A percentile compares a stretch with the other conserved stretches of the same genome.
Conservation (phyloP, 2,888 invertebrate genomes). For the Mesopsocus fuscifrons region DNA sequence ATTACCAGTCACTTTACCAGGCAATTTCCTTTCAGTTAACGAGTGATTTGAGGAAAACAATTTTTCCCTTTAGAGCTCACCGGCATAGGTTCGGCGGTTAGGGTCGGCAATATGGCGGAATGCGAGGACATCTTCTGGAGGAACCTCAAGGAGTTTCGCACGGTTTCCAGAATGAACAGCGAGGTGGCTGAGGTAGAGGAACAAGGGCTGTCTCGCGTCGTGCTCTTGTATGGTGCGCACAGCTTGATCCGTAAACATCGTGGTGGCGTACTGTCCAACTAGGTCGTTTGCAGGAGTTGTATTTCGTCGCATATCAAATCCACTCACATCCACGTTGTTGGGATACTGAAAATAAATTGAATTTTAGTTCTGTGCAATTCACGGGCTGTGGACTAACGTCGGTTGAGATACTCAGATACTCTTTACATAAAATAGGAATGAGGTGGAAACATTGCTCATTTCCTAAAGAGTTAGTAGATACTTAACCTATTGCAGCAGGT, state of each 20-base stretch:
- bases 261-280: slow-evolving; percentile 28
- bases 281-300: slow-evolving; percentile 22
- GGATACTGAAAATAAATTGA: slow-evolving; percentile 16
- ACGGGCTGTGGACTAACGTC: background rate
- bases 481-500: background rate
- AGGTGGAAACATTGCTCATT: background rate
- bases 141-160: slow-evolving; percentile 25
- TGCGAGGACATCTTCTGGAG: slow-evolving; percentile 41
- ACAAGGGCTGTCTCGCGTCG: slow-evolving; percentile 25
- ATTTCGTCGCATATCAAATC: slow-evolving; percentile 27
- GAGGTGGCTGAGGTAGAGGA: slow-evolving; percentile 32
- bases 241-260: slow-evolving; percentile 28
- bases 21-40: too few relatives aligned
- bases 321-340: slow-evolving; percentile 19
- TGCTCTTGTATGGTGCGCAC: slow-evolving; percentile 25
- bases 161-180: slow-evolving; percentile 32
- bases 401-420: background rate
- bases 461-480: background rate
- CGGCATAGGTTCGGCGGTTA: slow-evolving; percentile 50
- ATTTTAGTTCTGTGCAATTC: too few relatives aligned
- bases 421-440: background rate
- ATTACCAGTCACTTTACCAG: too few relatives aligned
- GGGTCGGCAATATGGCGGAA: slow-evolving; percentile 48
- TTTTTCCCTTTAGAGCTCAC: too few relatives aligned
- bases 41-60: too few relatives aligned